phyloP scores from a whole-genome alignment of 2,888 invertebrate species.

The Hecatera dysodea region DNA sequence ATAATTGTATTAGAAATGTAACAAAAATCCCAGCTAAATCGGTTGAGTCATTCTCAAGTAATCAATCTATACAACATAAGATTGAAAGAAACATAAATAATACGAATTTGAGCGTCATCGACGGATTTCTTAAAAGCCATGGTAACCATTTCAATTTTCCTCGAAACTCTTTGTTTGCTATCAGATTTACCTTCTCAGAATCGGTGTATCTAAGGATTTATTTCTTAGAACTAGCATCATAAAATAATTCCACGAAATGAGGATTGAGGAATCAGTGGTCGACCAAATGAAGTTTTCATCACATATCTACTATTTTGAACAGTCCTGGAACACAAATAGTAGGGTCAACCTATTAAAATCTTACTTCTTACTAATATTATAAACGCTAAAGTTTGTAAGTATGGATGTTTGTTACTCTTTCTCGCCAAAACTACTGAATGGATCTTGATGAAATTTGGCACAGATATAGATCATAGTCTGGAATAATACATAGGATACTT shows the following conservation, averaged over 20 bases:
- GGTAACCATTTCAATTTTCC: slow-evolving; percentile 11
- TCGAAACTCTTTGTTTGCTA: not conserved
- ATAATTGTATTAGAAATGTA: too few relatives aligned
- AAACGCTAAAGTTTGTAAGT: too few relatives aligned
- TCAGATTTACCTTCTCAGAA: not conserved
- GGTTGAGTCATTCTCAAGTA: not conserved
- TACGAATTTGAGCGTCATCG: slow-evolving; percentile 4
- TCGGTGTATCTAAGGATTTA: not conserved
- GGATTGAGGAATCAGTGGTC: not conserved
- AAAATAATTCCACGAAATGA: not conserved
- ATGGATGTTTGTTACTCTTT: too few relatives aligned
- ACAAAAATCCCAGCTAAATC: not conserved
- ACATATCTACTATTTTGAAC: not conserved
- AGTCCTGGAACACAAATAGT: not conserved
- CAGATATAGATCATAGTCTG: too few relatives aligned
- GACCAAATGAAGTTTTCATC: not conserved
- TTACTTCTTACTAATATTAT: too few relatives aligned
- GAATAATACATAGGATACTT: too few relatives aligned
- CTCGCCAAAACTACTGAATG: too few relatives aligned
- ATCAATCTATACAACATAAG: not conserved
- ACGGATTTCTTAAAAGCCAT: not conserved
- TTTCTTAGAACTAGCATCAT: slow-evolving; percentile 1
- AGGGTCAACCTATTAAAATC: not conserved
- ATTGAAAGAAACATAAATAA: too few relatives aligned
- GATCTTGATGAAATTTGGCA: too few relatives aligned